phyloP scores from a whole-genome alignment of 2,888 invertebrate genomes.

The Nephrotoma flavescens region DNA sequence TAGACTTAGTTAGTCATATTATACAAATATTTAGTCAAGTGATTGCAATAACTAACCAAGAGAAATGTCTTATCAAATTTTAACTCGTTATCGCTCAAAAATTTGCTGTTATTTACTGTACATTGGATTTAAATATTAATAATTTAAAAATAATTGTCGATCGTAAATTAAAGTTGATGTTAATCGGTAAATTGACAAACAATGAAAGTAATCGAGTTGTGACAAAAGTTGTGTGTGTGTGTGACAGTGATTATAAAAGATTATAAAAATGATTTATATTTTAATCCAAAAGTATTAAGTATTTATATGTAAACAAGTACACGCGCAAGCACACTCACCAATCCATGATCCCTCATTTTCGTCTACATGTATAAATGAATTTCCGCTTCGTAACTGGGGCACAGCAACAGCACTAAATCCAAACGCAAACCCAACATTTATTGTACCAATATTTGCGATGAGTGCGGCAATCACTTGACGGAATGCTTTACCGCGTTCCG shows the following conservation, averaged over 20 bases:
- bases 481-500: constrained; percentile 34
- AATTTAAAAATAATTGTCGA: background rate
- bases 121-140: background rate
- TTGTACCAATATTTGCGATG: constrained; percentile 49
- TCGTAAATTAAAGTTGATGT: too few species aligned
- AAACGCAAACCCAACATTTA: constrained; percentile 55
- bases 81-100: background rate
- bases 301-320: background rate
- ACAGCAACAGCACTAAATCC: constrained; percentile 52
- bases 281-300: background rate
- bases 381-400: constrained; percentile 39
- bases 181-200: background rate
- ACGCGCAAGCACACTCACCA: constrained; percentile 32
- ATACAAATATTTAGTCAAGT: background rate
- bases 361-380: constrained; percentile 39
- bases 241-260: background rate
- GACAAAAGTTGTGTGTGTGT: background rate
- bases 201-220: background rate
- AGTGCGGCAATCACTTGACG: constrained; percentile 46
- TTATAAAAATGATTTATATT: background rate
- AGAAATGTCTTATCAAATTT: background rate
- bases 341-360: constrained; percentile 48
- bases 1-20: background rate
- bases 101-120: background rate
- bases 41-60: background rate